Conservation (phyloP, 2,888 invertebrate species). For the Pseudococcus jackbeardsleyi region DNA sequence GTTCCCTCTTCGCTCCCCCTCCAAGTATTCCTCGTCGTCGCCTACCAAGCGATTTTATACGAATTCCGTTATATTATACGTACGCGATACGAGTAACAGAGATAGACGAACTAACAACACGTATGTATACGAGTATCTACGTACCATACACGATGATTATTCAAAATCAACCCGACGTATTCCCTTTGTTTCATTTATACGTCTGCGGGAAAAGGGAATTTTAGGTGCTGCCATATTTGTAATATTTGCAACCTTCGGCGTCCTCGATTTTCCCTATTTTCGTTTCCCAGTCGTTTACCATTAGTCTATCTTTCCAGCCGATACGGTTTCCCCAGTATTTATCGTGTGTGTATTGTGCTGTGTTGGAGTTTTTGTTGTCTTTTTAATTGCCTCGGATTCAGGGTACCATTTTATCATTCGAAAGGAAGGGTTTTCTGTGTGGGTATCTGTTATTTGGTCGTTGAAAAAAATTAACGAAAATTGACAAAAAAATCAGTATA, state of each 20-base stretch:
- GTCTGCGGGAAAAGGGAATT: conserved; percentile 3
- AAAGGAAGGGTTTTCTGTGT: no score
- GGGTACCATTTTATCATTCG: not conserved
- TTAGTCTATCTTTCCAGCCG: no score
- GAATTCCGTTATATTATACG: conserved; percentile 24
- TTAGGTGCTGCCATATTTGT: not conserved
- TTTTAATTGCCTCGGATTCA: not conserved
- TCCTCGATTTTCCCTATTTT: not conserved
- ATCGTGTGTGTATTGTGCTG: not conserved
- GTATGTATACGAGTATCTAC: not conserved
- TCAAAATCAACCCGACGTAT: conserved; percentile 43
- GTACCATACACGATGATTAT: conserved; percentile 23
- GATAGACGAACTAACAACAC: not conserved
- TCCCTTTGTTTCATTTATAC: conserved; percentile 35
- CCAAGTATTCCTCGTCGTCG: not conserved
- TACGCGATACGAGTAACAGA: not conserved
- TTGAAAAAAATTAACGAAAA: no score
- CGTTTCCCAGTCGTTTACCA: not conserved
- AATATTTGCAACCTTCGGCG: not conserved
- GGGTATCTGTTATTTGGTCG: no score
- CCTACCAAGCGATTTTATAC: conserved; percentile 21
- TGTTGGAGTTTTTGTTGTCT: not conserved
- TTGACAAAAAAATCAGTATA: no score
- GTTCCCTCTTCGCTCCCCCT: not conserved
- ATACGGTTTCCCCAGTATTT: not conserved